phyloP scores from a whole-genome alignment of 92 coral and sea anemone species.

The Plumapathes pennacea region DNA sequence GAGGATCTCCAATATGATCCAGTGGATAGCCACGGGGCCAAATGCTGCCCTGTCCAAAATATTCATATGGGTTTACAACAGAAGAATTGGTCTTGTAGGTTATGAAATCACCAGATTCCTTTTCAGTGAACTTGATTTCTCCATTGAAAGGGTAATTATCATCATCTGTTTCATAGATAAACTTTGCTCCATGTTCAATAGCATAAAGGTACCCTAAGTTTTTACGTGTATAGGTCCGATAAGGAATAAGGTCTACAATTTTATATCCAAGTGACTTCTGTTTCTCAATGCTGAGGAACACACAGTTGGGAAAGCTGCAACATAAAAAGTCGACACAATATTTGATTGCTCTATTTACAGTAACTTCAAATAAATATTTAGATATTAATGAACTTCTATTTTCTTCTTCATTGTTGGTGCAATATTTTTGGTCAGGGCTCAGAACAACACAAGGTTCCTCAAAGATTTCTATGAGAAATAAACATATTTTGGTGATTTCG shows the following conservation, averaged over 20 bases:
- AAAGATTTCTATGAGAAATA: too few species aligned
- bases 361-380: too few species aligned
- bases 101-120: slow-evolving; percentile 67
- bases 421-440: too few species aligned
- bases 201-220: slow-evolving; percentile 95
- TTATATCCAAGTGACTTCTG: slow-evolving; percentile 86
- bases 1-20: slow-evolving; percentile 79
- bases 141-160: slow-evolving; percentile 90
- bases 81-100: slow-evolving; percentile 57
- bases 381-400: too few species aligned
- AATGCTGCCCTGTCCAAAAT: slow-evolving; percentile 92
- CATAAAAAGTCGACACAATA: too few species aligned
- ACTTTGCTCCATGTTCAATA: slow-evolving; percentile 95
- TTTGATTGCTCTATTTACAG: too few species aligned
- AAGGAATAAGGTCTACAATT: slow-evolving; percentile 71
- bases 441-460: too few species aligned
- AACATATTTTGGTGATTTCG: too few species aligned
- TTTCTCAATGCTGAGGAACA: slow-evolving; percentile 77
- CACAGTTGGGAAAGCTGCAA: slow-evolving; percentile 82
- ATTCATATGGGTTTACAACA: slow-evolving; percentile 84
- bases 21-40: slow-evolving; percentile 99
- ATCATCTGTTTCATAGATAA: slow-evolving; percentile 95
- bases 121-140: slow-evolving; percentile 61
- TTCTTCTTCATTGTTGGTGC: too few species aligned
- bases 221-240: slow-evolving; percentile 86